phyloP scores from a whole-genome alignment of 2,888 invertebrate genomes.

The Rugalucina vietnamica region DNA sequence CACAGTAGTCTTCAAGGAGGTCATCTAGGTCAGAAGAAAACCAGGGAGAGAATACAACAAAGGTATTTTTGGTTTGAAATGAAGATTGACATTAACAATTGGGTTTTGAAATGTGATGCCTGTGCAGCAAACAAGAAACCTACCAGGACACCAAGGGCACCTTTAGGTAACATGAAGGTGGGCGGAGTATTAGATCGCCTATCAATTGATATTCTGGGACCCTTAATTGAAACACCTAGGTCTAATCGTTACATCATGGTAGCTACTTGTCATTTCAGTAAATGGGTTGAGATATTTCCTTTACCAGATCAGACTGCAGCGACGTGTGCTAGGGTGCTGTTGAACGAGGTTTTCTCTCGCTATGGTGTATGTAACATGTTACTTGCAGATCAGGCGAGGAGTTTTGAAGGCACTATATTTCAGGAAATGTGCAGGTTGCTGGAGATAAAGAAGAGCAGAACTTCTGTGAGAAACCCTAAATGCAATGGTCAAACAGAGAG shows the following conservation, averaged over 20 bases:
- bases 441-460: slow-evolving; percentile 55
- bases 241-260: slow-evolving; percentile 59
- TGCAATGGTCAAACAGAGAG: slow-evolving; percentile 50
- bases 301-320: slow-evolving; percentile 54
- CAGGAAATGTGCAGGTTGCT: slow-evolving; percentile 48
- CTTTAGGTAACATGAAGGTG: slow-evolving; percentile 36
- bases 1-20: slow-evolving; percentile 28
- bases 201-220: slow-evolving; percentile 53
- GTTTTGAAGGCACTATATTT: slow-evolving; percentile 55
- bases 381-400: slow-evolving; percentile 55
- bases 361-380: slow-evolving; percentile 39
- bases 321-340: slow-evolving; percentile 41
- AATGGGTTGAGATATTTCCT: slow-evolving; percentile 55
- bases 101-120: slow-evolving; percentile 44
- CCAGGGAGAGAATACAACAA: slow-evolving; percentile 9
- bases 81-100: slow-evolving; percentile 26
- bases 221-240: slow-evolving; percentile 44
- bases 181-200: slow-evolving; percentile 50
- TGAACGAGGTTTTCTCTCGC: slow-evolving; percentile 53
- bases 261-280: slow-evolving; percentile 57
- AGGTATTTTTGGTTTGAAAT: slow-evolving; percentile 37
- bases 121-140: slow-evolving; percentile 45
- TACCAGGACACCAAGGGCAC: slow-evolving; percentile 24
- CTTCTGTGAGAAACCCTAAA: slow-evolving; percentile 46
- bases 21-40: slow-evolving; percentile 43